A percentile compares a stretch with the other conserved stretches of the same genome.
Evolutionary conservation across 1,140 invertebrate genomes (phyloP).

Genomic region (Lethrus apterus): DNA sequence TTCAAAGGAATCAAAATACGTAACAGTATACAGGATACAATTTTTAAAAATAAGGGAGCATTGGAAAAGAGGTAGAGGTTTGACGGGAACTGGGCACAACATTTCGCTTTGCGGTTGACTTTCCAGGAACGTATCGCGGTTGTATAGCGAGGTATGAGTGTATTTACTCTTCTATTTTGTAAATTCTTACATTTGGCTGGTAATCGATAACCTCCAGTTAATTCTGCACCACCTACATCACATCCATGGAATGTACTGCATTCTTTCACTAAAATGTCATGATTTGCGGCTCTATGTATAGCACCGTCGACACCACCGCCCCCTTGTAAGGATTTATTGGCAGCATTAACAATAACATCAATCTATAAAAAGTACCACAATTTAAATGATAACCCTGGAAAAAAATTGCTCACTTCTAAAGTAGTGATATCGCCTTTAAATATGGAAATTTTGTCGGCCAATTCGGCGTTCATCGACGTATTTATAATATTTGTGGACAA

Average conservation of each 20-base stretch:
- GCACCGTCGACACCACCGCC: slow-evolving; percentile 87
- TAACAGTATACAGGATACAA: no score
- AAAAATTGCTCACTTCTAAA: slow-evolving; percentile 51
- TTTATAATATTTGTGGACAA: slow-evolving; percentile 41
- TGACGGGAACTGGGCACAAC: no score
- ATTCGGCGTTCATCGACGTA: slow-evolving; percentile 38
- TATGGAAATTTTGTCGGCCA: slow-evolving; percentile 58
- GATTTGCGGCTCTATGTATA: slow-evolving; percentile 73
- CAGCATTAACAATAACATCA: slow-evolving; percentile 89
- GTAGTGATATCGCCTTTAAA: slow-evolving; percentile 80
- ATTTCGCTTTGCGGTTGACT: no score
- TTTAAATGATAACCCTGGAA: slow-evolving; percentile 8
- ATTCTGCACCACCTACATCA: slow-evolving; percentile 69
- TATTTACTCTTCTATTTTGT: no score
- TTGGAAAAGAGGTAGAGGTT: neutral
- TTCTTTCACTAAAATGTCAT: slow-evolving; percentile 54
- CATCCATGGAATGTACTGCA: slow-evolving; percentile 66
- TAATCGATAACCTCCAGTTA: slow-evolving; percentile 70
- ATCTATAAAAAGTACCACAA: slow-evolving; percentile 44
- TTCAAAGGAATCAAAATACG: no score
- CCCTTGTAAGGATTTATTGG: slow-evolving; percentile 68
- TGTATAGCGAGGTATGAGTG: no score
- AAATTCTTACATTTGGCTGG: slow-evolving; percentile 74
- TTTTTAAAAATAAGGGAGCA: no score
- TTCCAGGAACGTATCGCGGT: no score